Conservation (phyloP, 92 coral and sea anemone species). For the Plumapathes pennacea region DNA sequence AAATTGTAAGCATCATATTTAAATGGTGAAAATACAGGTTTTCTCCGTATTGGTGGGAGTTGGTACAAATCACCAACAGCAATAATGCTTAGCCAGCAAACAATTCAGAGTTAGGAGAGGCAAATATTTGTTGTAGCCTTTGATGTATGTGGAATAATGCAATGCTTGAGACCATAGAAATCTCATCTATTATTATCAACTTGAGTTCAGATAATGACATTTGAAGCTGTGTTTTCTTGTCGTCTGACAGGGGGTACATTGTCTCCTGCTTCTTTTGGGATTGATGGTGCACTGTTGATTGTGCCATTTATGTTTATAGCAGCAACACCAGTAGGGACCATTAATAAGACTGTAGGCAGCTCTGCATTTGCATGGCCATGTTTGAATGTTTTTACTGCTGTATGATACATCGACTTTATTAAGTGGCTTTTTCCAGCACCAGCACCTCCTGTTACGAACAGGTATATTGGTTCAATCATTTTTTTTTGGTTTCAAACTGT, state of each 20-base stretch:
- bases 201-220: conserved; percentile 42
- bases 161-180: conserved; percentile 53
- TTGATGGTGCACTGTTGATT: conserved; percentile 51
- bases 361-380: conserved; percentile 48
- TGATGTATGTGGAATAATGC: conserved; percentile 51
- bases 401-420: conserved; percentile 22
- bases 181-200: conserved; percentile 56
- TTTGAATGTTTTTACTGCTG: conserved; percentile 35
- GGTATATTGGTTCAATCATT: conserved; percentile 27
- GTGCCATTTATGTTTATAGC: conserved; percentile 61
- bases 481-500: conserved; percentile 7
- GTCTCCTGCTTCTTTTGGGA: conserved; percentile 50
- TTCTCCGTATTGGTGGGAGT: conserved; percentile 45
- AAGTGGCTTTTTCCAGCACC: conserved; percentile 49
- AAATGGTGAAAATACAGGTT: conserved; percentile 37
- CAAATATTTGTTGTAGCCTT: conserved; percentile 61
- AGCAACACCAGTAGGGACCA: conserved; percentile 68
- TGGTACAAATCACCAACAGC: conserved; percentile 52
- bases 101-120: conserved; percentile 27
- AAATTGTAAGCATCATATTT: conserved; percentile 40
- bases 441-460: conserved; percentile 45
- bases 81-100: conserved; percentile 45
- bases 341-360: conserved; percentile 54
- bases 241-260: conserved; percentile 64
- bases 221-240: conserved; percentile 37